Conservation (phyloP, 2,888 invertebrate species). For the Ceraclea dissimilis region DNA sequence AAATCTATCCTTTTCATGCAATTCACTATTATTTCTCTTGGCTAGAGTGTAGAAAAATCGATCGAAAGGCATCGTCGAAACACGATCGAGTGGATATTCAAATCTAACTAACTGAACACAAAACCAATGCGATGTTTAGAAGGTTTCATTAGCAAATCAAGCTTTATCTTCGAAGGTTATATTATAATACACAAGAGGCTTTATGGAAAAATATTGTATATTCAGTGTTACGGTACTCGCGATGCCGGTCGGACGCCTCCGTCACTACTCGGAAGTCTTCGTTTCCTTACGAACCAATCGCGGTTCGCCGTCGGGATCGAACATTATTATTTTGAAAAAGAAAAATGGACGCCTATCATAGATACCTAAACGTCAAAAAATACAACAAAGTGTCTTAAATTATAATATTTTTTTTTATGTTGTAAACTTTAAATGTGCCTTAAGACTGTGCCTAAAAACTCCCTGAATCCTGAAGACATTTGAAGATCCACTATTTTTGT, state of each 20-base stretch:
- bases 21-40: too few species aligned
- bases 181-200: conserved; percentile 10
- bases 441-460: neutral
- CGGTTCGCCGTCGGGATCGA: conserved; percentile 7
- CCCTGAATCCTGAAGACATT: neutral
- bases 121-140: conserved; percentile 3
- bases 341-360: conserved; percentile 8
- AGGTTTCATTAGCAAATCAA: conserved; percentile 11
- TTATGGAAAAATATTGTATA: conserved; percentile 20
- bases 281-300: conserved; percentile 10
- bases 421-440: neutral
- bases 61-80: too few species aligned
- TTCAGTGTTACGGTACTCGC: conserved; percentile 24
- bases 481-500: neutral
- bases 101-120: neutral
- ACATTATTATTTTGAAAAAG: conserved; percentile 3
- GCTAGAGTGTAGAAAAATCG: too few species aligned
- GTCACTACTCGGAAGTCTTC: conserved; percentile 15
- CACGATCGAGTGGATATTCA: too few species aligned
- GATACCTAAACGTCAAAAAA: conserved; percentile 11
- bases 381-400: neutral
- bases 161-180: conserved; percentile 12
- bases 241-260: conserved; percentile 25
- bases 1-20: too few species aligned
- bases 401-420: neutral